Conservation (phyloP, 2,113 vertebrate genomes). For the Alexandromys fortis region DNA sequence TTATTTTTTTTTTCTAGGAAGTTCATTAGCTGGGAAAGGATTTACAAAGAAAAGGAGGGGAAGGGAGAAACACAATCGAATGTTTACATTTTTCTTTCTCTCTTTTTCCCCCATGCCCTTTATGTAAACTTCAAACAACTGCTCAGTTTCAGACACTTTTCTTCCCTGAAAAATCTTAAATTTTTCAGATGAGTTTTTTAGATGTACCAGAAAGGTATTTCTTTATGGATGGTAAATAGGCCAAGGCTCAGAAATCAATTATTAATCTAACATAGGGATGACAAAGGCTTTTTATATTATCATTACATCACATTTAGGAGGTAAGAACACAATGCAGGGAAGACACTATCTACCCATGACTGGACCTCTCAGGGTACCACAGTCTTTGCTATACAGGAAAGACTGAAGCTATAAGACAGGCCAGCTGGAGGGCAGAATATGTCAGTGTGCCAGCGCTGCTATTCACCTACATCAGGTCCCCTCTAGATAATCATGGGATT, state of each 20-base stretch:
- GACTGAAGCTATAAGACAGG: background rate
- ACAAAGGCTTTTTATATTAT: background rate
- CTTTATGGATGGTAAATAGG: no score
- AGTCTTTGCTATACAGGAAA: background rate
- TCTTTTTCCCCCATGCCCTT: background rate
- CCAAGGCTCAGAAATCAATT: background rate
- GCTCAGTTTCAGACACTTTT: background rate
- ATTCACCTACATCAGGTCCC: background rate
- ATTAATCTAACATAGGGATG: background rate
- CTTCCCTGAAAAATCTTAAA: background rate
- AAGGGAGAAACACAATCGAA: background rate
- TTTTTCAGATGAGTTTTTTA: background rate
- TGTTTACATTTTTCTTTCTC: background rate
- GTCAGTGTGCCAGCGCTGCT: background rate
- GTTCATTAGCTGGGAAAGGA: background rate
- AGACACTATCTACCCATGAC: background rate
- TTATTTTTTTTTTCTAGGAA: conserved; percentile 15
- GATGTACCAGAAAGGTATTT: background rate
- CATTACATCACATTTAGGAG: no score
- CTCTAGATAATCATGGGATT: background rate
- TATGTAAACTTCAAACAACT: background rate
- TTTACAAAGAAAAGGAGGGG: background rate
- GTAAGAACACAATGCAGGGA: background rate
- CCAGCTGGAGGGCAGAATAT: no score
- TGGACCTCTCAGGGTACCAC: background rate